phyloP scores from a whole-genome alignment of 2,888 invertebrate genomes.

The Eupithecia dodoneata region DNA sequence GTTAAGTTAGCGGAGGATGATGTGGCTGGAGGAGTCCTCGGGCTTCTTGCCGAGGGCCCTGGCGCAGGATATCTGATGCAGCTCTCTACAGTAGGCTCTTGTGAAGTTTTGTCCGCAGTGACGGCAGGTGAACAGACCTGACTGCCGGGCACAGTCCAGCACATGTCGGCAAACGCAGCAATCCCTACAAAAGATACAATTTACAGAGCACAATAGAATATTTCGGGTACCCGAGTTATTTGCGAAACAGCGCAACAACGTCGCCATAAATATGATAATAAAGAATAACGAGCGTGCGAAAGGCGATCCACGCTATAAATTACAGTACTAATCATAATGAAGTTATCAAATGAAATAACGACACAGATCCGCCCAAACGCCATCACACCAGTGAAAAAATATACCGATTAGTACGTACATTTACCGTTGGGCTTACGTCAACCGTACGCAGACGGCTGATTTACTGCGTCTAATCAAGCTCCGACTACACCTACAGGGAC shows the following conservation, averaged over 20 bases:
- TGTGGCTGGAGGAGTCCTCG: conserved; percentile 56
- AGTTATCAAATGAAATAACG: conserved; percentile 28
- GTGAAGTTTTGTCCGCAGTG: conserved; percentile 71
- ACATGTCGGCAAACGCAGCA: conserved; percentile 71
- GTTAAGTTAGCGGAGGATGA: conserved; percentile 55
- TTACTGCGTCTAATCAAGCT: not conserved
- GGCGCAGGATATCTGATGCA: conserved; percentile 69
- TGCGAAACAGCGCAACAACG: not conserved
- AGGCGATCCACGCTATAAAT: conserved; percentile 21
- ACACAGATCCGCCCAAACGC: conserved; percentile 16
- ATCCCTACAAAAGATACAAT: conserved; percentile 52
- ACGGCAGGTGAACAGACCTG: conserved; percentile 59
- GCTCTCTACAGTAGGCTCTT: conserved; percentile 73
- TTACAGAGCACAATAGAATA: not conserved
- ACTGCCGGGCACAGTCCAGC: conserved; percentile 49
- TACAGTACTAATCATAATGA: conserved; percentile 24
- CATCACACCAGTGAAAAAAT: conserved; percentile 26
- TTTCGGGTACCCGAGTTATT: not conserved
- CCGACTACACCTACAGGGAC: not conserved
- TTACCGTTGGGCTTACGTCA: not conserved
- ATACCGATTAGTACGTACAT: conserved; percentile 5
- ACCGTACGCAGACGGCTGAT: not conserved
- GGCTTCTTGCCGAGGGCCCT: conserved; percentile 47
- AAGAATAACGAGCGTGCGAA: conserved; percentile 22
- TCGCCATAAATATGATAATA: conserved; percentile 22